Evolutionary conservation across 2,888 invertebrate genomes (phyloP).

Genomic region (Hypsopygia costalis): DNA sequence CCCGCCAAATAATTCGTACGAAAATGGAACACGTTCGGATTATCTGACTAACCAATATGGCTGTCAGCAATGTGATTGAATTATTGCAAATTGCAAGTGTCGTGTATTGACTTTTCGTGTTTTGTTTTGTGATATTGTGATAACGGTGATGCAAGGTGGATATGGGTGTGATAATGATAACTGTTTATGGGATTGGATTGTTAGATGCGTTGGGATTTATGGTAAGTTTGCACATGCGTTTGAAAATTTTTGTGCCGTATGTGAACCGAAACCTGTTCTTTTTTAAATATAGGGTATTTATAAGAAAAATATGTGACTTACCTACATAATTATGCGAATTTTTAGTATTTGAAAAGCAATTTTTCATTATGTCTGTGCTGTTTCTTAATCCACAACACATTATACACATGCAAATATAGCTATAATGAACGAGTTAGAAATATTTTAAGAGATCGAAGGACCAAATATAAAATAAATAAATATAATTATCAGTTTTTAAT

Average conservation of each 20-base stretch:
- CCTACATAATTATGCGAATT: too few species aligned
- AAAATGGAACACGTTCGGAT: conserved; percentile 32
- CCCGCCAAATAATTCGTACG: conserved; percentile 31
- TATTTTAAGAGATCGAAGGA: too few species aligned
- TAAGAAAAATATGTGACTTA: too few species aligned
- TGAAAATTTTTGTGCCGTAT: background rate
- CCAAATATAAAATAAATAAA: too few species aligned
- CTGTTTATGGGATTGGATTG: conserved; percentile 69
- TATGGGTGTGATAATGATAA: conserved; percentile 70
- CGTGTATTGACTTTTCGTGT: conserved; percentile 64
- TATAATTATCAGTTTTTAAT: too few species aligned
- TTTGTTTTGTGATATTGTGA: conserved; percentile 66
- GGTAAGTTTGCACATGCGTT: conserved; percentile 39
- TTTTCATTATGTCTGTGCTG: too few species aligned
- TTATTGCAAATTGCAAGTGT: conserved; percentile 39
- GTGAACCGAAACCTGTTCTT: too few species aligned
- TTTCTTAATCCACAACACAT: too few species aligned
- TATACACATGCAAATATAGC: too few species aligned
- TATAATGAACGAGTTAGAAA: too few species aligned
- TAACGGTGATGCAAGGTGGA: conserved; percentile 65
- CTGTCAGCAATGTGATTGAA: conserved; percentile 25
- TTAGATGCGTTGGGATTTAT: conserved; percentile 54
- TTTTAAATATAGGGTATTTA: too few species aligned
- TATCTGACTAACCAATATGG: conserved; percentile 25
- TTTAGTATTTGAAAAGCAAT: too few species aligned